phyloP scores from a whole-genome alignment of 37 sponge, comb jelly and placozoan species.

The Halisarca cf. caerulea region DNA sequence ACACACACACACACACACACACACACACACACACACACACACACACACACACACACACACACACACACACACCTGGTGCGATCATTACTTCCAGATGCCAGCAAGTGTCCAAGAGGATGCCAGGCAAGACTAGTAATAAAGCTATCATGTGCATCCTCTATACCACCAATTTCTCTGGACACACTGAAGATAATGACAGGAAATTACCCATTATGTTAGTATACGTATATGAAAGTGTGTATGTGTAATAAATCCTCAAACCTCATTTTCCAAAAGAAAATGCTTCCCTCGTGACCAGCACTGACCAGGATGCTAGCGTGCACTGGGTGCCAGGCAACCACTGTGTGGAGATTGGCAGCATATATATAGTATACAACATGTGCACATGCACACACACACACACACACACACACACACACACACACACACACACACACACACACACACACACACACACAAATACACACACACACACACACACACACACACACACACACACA shows the following conservation, averaged over 20 bases:
- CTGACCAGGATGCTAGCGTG: slow-evolving; percentile 92
- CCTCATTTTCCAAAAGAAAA: slow-evolving; percentile 94
- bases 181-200: neutral
- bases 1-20: no score
- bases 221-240: neutral
- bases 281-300: slow-evolving; percentile 92
- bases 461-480: slow-evolving; percentile 1
- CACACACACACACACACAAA: neutral
- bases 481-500: neutral
- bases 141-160: slow-evolving; percentile 92
- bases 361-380: no score
- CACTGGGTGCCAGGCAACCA: slow-evolving; percentile 94
- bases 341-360: slow-evolving; percentile 15
- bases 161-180: slow-evolving; percentile 86
- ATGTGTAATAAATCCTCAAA: slow-evolving; percentile 25
- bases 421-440: neutral
- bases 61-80: slow-evolving; percentile 65
- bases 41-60: neutral
- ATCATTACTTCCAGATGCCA: slow-evolving; percentile 91
- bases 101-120: slow-evolving; percentile 97
- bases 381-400: neutral
- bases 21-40: no score
- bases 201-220: neutral
- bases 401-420: slow-evolving; percentile 44
- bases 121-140: slow-evolving; percentile 88